Evolutionary conservation across 2,797 vertebrate genomes (phyloP), one percentile per base, ranked within the genome.

Genomic region (Anniella stebbinsi): DNA sequence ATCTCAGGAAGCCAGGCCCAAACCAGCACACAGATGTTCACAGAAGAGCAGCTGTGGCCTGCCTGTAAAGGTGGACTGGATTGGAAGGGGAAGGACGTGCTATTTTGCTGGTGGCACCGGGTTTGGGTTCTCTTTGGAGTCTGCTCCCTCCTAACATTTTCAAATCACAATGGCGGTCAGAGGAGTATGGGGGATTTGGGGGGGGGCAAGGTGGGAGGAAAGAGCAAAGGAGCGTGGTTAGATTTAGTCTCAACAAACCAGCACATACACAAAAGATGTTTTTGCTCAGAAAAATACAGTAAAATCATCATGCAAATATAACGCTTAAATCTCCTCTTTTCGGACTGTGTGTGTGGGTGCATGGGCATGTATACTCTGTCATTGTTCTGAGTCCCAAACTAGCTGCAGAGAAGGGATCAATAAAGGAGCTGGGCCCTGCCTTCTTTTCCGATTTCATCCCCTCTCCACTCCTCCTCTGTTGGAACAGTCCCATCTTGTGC

Each of bases 261-360:
- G 96, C 96, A 97, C 97, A 96, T 96, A 97, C 96, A 97, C 97
- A 95, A 97, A 97, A 97, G 96, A 96, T 97, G 96, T 97, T 97
- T 97, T 97, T 97, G 97, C 94, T 97, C 97, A 97, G 96, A 97
- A 97, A 97, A 97, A 97, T 97, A 97, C 97, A 97, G 93, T 97
- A 96, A 97, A 97, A 96, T 97, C 86, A 0, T 97, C 97, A 98
- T 98, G 97, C 97, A 97, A 97, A 97, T 96, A 96, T 92, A 97
- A 97, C 77, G 18, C 86, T 95, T 96, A 96, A 95, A 92, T 96
- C 96, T 94, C 95, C 93, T 94, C 86, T 93, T 95, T 95, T 95
- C 94, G 48, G 0, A 90, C 86, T 93, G 95, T 92, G 80, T 92
- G 80, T 84, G 90, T 91, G 91, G n/a, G 3, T 92, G 81, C 60